These are phyloP conservation scores for Spilosoma lubricipeda DNA, from an alignment of 2,888 invertebrate genomes.

Conservation along the genomic window DNA sequence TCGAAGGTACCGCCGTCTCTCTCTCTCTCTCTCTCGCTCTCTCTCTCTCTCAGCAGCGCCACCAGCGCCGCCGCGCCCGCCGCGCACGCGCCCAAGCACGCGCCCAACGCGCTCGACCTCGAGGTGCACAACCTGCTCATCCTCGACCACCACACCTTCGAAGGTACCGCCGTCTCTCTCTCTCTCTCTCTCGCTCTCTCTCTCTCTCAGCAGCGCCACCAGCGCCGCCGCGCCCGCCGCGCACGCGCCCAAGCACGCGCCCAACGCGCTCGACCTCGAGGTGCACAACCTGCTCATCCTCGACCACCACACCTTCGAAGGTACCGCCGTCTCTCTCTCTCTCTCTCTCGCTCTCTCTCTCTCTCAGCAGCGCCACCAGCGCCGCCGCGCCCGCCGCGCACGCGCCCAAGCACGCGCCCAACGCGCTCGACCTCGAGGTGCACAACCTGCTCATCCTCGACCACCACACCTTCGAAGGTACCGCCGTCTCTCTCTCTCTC, in stretches of 20 bases:
- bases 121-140: slow-evolving; percentile 96
- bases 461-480: slow-evolving; percentile 97
- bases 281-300: slow-evolving; percentile 95
- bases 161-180: slow-evolving; percentile 81
- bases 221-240: slow-evolving; percentile 58
- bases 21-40: slow-evolving; percentile 53
- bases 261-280: slow-evolving; percentile 95
- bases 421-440: slow-evolving; percentile 95
- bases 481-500: slow-evolving; percentile 52
- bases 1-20: slow-evolving; percentile 88
- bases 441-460: slow-evolving; percentile 96
- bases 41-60: slow-evolving; percentile 61
- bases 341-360: slow-evolving; percentile 42
- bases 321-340: slow-evolving; percentile 62
- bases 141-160: slow-evolving; percentile 98
- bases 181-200: slow-evolving; percentile 50
- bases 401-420: slow-evolving; percentile 84
- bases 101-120: slow-evolving; percentile 92
- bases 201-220: slow-evolving; percentile 80
- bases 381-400: slow-evolving; percentile 75
- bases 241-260: slow-evolving; percentile 84
- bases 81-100: slow-evolving; percentile 84
- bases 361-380: slow-evolving; percentile 81
- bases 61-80: slow-evolving; percentile 61
- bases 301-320: slow-evolving; percentile 98